Evolutionary conservation across 2,888 invertebrate species (phyloP), one percentile per base, ranked within the genome.

Genomic region (Spialia ferax): DNA sequence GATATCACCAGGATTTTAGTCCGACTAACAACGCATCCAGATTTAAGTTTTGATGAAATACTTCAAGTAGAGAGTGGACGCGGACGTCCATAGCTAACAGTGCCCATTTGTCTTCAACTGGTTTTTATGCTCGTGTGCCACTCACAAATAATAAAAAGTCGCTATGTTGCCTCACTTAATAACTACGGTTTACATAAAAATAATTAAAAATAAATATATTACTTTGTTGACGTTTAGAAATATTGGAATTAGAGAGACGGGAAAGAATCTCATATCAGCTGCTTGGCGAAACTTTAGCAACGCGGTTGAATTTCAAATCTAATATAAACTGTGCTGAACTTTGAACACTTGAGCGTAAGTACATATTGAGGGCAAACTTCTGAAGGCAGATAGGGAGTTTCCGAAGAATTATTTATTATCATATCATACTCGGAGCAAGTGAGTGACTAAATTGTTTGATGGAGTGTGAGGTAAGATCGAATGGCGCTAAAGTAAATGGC

Each of bases 241-340:
- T 29, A 18, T 55, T 55, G 32, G 26, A 55, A 18, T 18, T 32
- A 55, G 4, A 63, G 11, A 26, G 62, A 62, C 75, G 69, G 8
- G 77, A 82, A 80, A 79, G 72, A 75, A 77, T 75, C 71, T 77
- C 75, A 78, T 78, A 79, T 80, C 79, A 76, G 81, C 83, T 82
- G 80, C 79, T 80, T 78, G 80, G 79, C 75, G 77, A 73, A 82
- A 84, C 74, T 85, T 84, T 76, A 56, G 70, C 67, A 76, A 64
- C 65, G 70, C 75, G 80, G 79, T 79, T 82, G 79, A 83, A 84
- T 84, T 84, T 83, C 80, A 80, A 84, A 85, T 83, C 84, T 82
- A 85, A 85, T 85, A 85, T 85, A 86, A 86, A 84, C 78, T 80
- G 83, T 73, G 78, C 75, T 75, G 75, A 82, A 81, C 77, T 79